These are phyloP conservation scores for Panurus biarmicus DNA, from an alignment of 2,113 vertebrate genomes.

Conservation along the genomic window DNA sequence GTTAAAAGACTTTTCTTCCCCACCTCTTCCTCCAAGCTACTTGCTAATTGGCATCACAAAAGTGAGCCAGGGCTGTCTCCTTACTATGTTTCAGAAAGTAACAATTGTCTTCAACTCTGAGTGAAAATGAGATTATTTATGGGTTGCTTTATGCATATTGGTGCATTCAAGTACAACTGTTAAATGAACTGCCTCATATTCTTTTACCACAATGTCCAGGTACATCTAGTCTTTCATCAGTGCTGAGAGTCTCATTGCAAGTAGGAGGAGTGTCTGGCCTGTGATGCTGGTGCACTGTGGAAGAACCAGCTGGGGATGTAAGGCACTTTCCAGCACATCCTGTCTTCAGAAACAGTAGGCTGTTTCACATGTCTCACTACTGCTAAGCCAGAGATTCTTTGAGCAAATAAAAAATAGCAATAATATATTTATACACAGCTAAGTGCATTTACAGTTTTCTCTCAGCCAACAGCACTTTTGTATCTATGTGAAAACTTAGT, in stretches of 20 bases:
- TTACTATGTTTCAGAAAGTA: not conserved
- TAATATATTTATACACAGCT: not conserved
- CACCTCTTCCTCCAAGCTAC: not conserved
- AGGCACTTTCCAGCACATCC: not conserved
- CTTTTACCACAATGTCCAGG: not conserved
- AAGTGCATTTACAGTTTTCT: not conserved
- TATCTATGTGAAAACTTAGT: not conserved
- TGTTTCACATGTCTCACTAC: not conserved
- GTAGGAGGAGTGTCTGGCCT: not conserved
- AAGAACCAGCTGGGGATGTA: not conserved
- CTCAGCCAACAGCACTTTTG: not conserved
- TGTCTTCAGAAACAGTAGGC: not conserved
- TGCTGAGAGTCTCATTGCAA: not conserved
- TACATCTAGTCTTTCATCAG: not conserved
- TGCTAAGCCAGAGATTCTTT: not conserved
- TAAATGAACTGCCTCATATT: not conserved
- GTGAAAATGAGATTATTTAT: not conserved
- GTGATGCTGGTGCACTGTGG: not conserved
- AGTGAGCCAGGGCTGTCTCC: not conserved
- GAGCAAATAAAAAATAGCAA: not conserved
- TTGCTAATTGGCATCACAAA: conserved; percentile 14
- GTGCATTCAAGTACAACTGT: not conserved
- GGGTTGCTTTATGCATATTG: not conserved
- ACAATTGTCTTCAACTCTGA: not conserved
- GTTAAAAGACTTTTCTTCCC: not conserved